Percentiles rank a stretch among this genome's conserved stretches.
phyloP scores from a whole-genome alignment of 1,140 invertebrate species.

The Caenorhabditis latens region DNA sequence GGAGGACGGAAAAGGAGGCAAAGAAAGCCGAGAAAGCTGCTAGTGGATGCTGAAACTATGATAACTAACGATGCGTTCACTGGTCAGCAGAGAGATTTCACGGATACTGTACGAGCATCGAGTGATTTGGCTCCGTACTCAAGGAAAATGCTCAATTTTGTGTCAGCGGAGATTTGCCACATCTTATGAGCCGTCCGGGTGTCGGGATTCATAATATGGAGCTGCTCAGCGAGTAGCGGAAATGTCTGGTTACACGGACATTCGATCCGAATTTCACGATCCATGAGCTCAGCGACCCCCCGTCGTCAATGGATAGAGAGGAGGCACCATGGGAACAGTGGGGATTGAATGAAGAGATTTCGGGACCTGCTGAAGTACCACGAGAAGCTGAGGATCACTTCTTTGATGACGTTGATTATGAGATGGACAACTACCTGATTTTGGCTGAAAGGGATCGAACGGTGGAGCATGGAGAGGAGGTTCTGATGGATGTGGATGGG shows the following conservation, averaged over 20 bases:
- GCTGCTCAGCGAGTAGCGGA: neutral
- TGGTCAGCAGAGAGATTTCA: slow-evolving; percentile 88
- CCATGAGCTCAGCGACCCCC: neutral
- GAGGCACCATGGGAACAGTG: slow-evolving; percentile 9
- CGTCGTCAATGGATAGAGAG: neutral
- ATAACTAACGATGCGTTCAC: slow-evolving; percentile 99
- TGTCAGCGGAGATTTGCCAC: slow-evolving; percentile 85
- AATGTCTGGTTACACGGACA: neutral
- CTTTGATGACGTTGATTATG: neutral
- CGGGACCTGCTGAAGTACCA: neutral
- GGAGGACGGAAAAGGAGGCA: slow-evolving; percentile 4
- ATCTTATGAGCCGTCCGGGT: slow-evolving; percentile 23
- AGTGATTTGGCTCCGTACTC: slow-evolving; percentile 96
- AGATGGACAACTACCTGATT: too few relatives aligned
- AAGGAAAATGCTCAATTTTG: slow-evolving; percentile 97
- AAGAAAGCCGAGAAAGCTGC: slow-evolving; percentile 87
- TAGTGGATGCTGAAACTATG: slow-evolving; percentile 98
- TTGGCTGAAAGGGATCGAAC: neutral
- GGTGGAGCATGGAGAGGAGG: neutral
- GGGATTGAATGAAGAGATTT: slow-evolving; percentile 12
- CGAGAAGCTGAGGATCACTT: neutral
- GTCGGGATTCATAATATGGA: neutral
- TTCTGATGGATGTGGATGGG: neutral
- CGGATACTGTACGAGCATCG: slow-evolving; percentile 90
- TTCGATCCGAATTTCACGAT: slow-evolving; percentile 21